Conservation (phyloP, 2,888 invertebrate genomes). For the Desoria tigrina region DNA sequence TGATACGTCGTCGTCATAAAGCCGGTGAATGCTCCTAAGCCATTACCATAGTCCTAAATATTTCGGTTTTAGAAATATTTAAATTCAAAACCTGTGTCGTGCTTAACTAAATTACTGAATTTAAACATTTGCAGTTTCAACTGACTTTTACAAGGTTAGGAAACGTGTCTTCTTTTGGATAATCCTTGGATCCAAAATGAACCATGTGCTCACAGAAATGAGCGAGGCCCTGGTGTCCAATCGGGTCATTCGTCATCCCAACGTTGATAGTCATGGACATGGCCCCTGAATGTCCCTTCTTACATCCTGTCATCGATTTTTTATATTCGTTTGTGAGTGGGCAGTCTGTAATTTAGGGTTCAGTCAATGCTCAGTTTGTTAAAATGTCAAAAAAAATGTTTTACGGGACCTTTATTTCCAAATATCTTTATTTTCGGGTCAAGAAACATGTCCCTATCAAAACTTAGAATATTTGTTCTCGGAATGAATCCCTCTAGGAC, state of each 20-base stretch:
- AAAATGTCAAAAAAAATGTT: no score
- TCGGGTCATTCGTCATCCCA: conserved; percentile 23
- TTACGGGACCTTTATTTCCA: no score
- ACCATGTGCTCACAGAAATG: conserved; percentile 41
- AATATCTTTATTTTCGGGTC: no score
- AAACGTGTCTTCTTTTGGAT: conserved; percentile 17
- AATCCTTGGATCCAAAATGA: conserved; percentile 27
- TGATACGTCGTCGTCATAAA: conserved; percentile 19
- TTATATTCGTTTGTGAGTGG: no score
- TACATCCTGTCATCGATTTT: no score
- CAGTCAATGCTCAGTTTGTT: no score
- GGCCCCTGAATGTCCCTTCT: no score
- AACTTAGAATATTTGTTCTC: no score
- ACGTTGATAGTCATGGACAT: conserved; percentile 19
- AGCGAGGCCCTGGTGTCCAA: conserved; percentile 21
- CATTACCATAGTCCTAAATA: conserved; percentile 1
- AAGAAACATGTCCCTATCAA: no score
- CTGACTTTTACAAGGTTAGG: neutral
- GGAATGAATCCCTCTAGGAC: no score
- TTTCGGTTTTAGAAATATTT: no score
- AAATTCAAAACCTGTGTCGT: neutral
- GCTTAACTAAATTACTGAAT: neutral
- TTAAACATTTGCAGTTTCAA: neutral
- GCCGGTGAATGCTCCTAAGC: conserved; percentile 21
- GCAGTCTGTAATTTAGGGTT: no score